Conservation (phyloP, 2,888 invertebrate species). For the Drosophila acutilabella region DNA sequence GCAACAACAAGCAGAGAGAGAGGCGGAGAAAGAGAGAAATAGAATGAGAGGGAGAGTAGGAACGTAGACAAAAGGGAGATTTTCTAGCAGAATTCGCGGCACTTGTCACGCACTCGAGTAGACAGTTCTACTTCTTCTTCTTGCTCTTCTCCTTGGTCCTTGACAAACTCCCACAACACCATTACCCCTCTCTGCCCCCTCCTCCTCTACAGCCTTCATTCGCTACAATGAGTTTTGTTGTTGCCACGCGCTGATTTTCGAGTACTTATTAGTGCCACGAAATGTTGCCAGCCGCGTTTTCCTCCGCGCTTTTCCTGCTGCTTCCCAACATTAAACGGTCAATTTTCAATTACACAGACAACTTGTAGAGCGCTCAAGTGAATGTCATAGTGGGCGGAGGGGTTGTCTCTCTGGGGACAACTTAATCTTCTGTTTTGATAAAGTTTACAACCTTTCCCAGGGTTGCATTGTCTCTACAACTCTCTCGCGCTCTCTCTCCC, state of each 20-base stretch:
- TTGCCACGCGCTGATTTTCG: constrained; percentile 56
- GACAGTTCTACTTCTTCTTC: not conserved
- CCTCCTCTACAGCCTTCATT: not conserved
- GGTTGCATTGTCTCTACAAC: constrained; percentile 39
- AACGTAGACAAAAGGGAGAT: constrained; percentile 4
- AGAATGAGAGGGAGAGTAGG: not conserved
- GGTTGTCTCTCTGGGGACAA: constrained; percentile 70
- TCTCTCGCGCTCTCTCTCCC: not conserved
- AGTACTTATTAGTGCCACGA: constrained; percentile 75
- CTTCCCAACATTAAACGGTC: constrained; percentile 81
- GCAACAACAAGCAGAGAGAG: constrained; percentile 34
- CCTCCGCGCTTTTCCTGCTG: not conserved
- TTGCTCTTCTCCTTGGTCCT: not conserved
- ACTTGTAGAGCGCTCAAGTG: constrained; percentile 56
- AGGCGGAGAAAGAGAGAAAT: not conserved
- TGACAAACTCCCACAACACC: not conserved
- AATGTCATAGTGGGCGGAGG: not conserved
- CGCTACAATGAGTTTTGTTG: constrained; percentile 9
- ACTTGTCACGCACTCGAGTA: constrained; percentile 53
- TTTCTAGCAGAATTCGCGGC: constrained; percentile 22
- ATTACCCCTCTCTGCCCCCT: no score
- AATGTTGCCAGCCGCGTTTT: constrained; percentile 49
- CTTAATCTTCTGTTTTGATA: constrained; percentile 80
- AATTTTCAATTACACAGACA: constrained; percentile 82
- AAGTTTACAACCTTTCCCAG: constrained; percentile 71